Conservation (phyloP, 2,797 vertebrate species). For the Diglossa cyanea region DNA sequence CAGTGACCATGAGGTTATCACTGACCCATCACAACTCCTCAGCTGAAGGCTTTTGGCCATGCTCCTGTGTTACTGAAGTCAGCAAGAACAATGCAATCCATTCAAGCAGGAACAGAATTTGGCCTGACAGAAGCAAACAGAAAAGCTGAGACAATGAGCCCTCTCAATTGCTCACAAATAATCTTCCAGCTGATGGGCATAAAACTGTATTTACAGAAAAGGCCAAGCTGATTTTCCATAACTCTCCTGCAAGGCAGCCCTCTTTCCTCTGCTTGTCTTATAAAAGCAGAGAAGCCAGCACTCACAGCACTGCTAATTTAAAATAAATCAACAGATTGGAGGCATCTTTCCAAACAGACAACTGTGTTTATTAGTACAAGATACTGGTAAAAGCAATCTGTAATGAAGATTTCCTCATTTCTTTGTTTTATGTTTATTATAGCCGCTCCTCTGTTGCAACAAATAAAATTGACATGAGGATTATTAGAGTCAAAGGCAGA, state of each 20-base stretch:
- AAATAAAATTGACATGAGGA: constrained; percentile 27
- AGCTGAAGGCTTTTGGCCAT: not conserved
- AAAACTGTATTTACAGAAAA: constrained; percentile 10
- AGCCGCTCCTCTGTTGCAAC: not conserved
- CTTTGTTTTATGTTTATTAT: constrained; percentile 50
- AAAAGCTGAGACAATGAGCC: not conserved
- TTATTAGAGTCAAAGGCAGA: not conserved
- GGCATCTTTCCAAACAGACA: constrained; percentile 51
- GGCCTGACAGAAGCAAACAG: not conserved
- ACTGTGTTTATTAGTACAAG: constrained; percentile 66
- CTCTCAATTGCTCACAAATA: not conserved
- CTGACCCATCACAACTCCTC: not conserved
- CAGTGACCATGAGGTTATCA: not conserved
- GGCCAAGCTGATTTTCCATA: not conserved
- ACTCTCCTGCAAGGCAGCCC: not conserved
- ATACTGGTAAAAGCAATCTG: constrained; percentile 24
- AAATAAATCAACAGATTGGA: constrained; percentile 12
- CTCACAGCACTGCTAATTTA: not conserved
- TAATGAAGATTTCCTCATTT: constrained; percentile 32
- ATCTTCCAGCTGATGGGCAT: not conserved
- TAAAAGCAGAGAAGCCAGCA: not conserved
- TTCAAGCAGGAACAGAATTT: not conserved
- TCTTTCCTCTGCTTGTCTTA: not conserved
- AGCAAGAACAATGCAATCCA: not conserved
- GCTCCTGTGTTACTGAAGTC: not conserved